Conservation (phyloP, 2,113 vertebrate species). For the Rhinopomastus cyanomelas region DNA sequence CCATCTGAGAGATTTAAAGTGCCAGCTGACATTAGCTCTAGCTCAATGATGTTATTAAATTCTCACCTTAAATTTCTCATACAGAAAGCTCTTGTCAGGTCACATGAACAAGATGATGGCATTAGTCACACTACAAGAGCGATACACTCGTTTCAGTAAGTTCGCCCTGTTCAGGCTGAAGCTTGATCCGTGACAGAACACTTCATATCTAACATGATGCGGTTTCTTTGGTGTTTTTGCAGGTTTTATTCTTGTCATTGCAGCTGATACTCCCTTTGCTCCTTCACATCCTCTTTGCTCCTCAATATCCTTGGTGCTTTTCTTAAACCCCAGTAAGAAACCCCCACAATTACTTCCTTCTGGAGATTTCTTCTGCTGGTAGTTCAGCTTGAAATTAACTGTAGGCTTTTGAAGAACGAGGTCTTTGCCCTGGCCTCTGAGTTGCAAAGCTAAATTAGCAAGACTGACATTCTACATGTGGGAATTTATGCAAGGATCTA, state of each 20-base stretch:
- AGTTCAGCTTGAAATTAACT: background rate
- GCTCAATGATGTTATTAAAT: constrained; percentile 65
- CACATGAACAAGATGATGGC: constrained; percentile 45
- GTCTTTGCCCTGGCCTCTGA: background rate
- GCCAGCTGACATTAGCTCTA: constrained; percentile 47
- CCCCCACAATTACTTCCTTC: background rate
- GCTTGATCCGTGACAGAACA: constrained; percentile 9
- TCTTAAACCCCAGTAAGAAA: background rate
- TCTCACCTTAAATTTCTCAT: constrained; percentile 57
- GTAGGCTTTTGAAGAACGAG: background rate
- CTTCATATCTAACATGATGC: background rate
- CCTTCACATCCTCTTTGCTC: background rate
- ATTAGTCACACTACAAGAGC: constrained; percentile 38
- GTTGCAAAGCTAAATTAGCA: background rate
- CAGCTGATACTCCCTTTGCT: background rate
- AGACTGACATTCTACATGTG: constrained; percentile 3
- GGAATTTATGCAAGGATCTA: constrained; percentile 31
- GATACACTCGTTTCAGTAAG: constrained; percentile 8
- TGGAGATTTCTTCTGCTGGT: background rate
- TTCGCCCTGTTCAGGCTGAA: constrained; percentile 21
- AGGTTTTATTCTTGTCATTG: background rate
- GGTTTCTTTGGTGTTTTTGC: constrained; percentile 2
- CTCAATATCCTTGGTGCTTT: background rate
- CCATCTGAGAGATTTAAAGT: constrained; percentile 62
- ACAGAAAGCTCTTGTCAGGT: constrained; percentile 59